Evolutionary conservation across 1,140 invertebrate genomes (phyloP), one percentile per base, ranked within the genome.

Genomic region (Charaxes varanes): DNA sequence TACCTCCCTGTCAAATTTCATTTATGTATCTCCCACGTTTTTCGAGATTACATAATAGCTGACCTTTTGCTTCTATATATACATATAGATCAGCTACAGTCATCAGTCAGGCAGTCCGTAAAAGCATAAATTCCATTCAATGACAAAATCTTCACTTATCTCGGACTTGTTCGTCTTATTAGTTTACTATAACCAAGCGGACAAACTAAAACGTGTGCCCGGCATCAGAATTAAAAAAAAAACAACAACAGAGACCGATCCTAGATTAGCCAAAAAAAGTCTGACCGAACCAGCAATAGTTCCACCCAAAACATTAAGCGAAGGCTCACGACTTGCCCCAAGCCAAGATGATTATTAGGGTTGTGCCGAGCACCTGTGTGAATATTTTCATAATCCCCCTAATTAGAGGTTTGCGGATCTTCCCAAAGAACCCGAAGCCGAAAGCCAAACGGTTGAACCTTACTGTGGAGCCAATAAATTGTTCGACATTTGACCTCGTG

Each of bases 311-410:
- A 70, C 66, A 74, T 79, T 79, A 82, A 66, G 56, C 48, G 51
- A 42, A 63, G 64, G 53, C 34, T 55, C 79, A 83, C 79, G 79
- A 83, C 60, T 76, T 37, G 79, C 79, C 79, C 54, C 50, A 40
- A 79, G 79, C 76, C 42, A 73, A 80, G 56, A 69, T 65, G 66
- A 72, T 79, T 80, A 80, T 83, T 83, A 83, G 67, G 70, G 71
- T 61, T 57, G 73, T 57, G 50, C 70, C 67, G 58, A 47, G 76
- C 79, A 83, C 76, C 79, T 83, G 79, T 83, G 76, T 80, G 79
- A 83, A 83, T 83, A 71, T 80, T 80, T 76, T 65, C 76, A 77
- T 79, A 80, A 80, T 79, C 76, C 74, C 56, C 63, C 60, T 83
- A 83, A 83, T 83, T 83, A 80, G 72, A 77, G 79, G 79, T 80